Evolutionary conservation across 2,113 vertebrate species (phyloP), one percentile per base, ranked within the genome.

Genomic region (Equus quagga): DNA sequence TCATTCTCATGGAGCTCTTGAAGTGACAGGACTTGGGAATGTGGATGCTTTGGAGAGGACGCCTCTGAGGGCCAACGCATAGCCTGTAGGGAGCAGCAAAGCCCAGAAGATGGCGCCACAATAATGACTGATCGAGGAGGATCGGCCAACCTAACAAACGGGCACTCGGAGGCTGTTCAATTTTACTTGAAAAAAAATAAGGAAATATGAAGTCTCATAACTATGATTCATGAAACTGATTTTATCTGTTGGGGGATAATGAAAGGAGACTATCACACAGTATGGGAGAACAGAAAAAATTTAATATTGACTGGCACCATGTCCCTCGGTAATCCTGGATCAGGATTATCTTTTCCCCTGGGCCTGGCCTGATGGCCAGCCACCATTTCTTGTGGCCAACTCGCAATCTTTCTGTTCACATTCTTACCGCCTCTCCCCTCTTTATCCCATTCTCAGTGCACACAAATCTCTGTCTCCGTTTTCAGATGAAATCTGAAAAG

Each of bases 91-190:
- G 58, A 84, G 79, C 8, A 70, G n/a, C 44, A 24, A 73, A 24
- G 83, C 31, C 87, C 92, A 93, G 92, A 26, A 93, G 89, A 15
- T 49, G 80, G 92, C 67, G 81, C 81, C 75, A 73, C 26, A 19
- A 0, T 0, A 19, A 58, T 11, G 54, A 3, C 3, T 11, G 65
- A 21, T 15, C 6, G 9, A 19, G 0, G 21, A 6, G 0, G 17
- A 49, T 26, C 18, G 6, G 44, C 31, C 60, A 65, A 26, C 6
- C 8, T 64, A 58, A n/a, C 62, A 26, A 64, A n/a, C 14, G 78
- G 76, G 7, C 44, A 3, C 54, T 56, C 7, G 31, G 62, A 54
- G 6, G 51, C 44, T 49, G 70, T 88, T 92, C 64, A 15, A 83
- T 78, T 64, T 76, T 92, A 56, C 76, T 83, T 41, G 64, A 15